These are phyloP conservation scores for Chitala chitala DNA, from an alignment of 2,113 vertebrate genomes.

Conservation along the genomic window DNA sequence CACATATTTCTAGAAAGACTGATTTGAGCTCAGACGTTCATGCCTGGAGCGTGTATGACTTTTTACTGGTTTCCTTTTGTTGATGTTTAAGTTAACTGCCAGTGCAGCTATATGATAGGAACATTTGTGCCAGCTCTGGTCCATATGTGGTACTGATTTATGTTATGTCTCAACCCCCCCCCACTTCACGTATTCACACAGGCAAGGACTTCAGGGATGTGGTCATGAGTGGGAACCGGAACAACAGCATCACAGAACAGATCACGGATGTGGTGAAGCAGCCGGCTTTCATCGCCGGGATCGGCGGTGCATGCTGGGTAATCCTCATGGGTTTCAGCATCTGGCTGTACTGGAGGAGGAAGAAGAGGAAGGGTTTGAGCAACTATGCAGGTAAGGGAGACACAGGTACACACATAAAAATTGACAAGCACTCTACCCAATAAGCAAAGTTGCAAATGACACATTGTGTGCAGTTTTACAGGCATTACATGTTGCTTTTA, in stretches of 20 bases:
- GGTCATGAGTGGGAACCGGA: conserved; percentile 84
- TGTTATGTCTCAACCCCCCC: conserved; percentile 13
- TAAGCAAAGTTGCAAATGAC: too few relatives aligned
- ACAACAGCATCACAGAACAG: conserved; percentile 98
- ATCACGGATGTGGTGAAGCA: conserved; percentile 99
- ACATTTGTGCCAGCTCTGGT: not conserved
- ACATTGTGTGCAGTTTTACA: too few relatives aligned
- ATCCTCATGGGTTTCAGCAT: conserved; percentile 99
- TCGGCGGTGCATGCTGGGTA: conserved; percentile 97
- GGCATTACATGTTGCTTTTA: too few relatives aligned
- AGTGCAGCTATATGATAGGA: not conserved
- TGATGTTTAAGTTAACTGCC: not conserved
- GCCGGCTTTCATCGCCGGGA: conserved; percentile 95
- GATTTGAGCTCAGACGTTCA: not conserved
- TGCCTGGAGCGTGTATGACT: too few relatives aligned
- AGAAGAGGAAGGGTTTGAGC: conserved; percentile 99
- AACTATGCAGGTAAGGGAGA: conserved; percentile 84
- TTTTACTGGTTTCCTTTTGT: not conserved
- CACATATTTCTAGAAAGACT: not conserved
- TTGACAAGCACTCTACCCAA: too few relatives aligned
- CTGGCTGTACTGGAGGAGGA: conserved; percentile 97
- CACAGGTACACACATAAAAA: not conserved
- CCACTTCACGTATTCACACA: too few relatives aligned
- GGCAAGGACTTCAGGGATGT: conserved; percentile 77
- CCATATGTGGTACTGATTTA: too few relatives aligned